Percentiles rank a stretch among this genome's conserved stretches.
Evolutionary conservation across 2,797 vertebrate genomes (phyloP).

Genomic region (Uromys caudimaculatus): DNA sequence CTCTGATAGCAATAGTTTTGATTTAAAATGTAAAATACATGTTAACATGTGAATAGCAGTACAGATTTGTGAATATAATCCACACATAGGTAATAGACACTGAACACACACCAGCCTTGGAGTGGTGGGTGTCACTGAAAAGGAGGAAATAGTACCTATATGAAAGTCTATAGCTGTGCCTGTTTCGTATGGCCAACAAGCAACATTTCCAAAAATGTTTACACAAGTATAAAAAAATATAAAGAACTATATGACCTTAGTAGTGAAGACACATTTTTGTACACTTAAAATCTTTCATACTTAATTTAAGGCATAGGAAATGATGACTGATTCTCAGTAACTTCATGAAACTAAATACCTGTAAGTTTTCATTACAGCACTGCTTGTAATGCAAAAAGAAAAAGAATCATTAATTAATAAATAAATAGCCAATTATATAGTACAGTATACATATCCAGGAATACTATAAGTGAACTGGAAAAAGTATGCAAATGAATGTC

Average conservation of each 20-base stretch:
- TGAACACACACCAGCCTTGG: background rate
- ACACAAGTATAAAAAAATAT: background rate
- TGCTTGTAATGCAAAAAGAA: background rate
- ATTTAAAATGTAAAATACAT: background rate
- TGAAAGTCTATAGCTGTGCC: background rate
- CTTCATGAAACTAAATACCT: background rate
- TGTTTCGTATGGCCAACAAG: conserved; percentile 19
- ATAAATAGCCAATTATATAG: background rate
- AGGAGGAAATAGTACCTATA: background rate
- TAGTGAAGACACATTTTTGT: background rate
- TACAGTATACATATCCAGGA: background rate
- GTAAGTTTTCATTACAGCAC: background rate
- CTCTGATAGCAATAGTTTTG: background rate
- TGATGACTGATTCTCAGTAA: too few relatives aligned
- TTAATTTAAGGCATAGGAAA: background rate
- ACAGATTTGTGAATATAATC: background rate
- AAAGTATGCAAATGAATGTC: background rate
- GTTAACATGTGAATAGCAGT: background rate
- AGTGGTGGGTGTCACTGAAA: background rate
- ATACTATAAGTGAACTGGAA: background rate
- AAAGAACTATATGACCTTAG: conserved; percentile 1
- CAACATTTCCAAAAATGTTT: background rate
- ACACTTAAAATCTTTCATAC: background rate
- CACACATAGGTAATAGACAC: background rate
- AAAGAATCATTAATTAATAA: background rate